phyloP scores from a whole-genome alignment of 2,797 vertebrate species.

The Myripristis jacobus region DNA sequence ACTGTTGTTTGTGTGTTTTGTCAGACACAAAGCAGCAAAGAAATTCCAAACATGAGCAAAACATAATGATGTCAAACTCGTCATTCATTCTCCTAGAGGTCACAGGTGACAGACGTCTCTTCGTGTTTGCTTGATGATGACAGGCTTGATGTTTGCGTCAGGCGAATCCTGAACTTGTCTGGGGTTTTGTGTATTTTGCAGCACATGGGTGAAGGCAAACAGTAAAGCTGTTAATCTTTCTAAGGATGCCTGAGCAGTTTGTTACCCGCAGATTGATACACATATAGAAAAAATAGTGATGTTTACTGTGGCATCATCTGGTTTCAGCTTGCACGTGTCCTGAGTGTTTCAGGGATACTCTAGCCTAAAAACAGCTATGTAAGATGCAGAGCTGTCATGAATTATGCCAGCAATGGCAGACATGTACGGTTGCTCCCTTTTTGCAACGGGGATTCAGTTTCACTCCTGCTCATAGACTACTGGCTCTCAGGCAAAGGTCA shows the following conservation, averaged over 20 bases:
- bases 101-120: neutral
- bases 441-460: slow-evolving; percentile 70
- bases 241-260: neutral
- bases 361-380: slow-evolving; percentile 79
- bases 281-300: slow-evolving; percentile 59
- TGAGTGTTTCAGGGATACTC: slow-evolving; percentile 70
- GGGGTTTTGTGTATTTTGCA: neutral
- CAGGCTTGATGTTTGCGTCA: neutral
- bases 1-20: neutral
- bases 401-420: slow-evolving; percentile 80
- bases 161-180: neutral
- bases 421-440: slow-evolving; percentile 73
- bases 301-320: slow-evolving; percentile 65
- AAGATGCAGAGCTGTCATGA: slow-evolving; percentile 73
- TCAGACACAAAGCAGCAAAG: slow-evolving; percentile 12
- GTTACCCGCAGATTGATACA: slow-evolving; percentile 30
- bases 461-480: slow-evolving; percentile 69
- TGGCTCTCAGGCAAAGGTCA: slow-evolving; percentile 72
- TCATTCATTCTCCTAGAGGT: slow-evolving; percentile 30
- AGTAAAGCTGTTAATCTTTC: neutral
- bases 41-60: slow-evolving; percentile 39
- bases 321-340: slow-evolving; percentile 73
- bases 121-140: slow-evolving; percentile 7
- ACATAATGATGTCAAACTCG: slow-evolving; percentile 31
- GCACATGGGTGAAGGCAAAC: neutral